phyloP scores from a whole-genome alignment of 2,888 invertebrate genomes.

The Pterostichus niger region DNA sequence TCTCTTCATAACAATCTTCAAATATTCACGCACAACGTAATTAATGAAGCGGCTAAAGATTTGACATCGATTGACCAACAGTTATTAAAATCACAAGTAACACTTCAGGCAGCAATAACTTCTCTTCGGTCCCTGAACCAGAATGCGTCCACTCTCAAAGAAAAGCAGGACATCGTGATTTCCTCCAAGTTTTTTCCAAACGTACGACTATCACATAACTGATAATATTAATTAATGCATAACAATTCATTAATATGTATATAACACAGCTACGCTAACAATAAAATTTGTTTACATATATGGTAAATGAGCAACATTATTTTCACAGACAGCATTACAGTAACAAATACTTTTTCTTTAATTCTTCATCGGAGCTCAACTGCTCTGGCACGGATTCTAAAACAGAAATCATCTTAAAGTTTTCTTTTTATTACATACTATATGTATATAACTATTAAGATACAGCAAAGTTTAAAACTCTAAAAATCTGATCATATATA shows the following conservation, averaged over 20 bases:
- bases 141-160: slow-evolving; percentile 73
- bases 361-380: slow-evolving; percentile 46
- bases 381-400: slow-evolving; percentile 56
- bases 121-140: slow-evolving; percentile 73
- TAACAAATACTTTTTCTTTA: slow-evolving; percentile 61
- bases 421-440: too few species aligned
- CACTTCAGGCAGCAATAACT: slow-evolving; percentile 74
- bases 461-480: too few species aligned
- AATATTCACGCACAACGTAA: slow-evolving; percentile 70
- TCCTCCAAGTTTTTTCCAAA: slow-evolving; percentile 74
- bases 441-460: too few species aligned
- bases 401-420: slow-evolving; percentile 15
- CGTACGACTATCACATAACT: slow-evolving; percentile 68
- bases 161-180: slow-evolving; percentile 73
- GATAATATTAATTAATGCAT: slow-evolving; percentile 25
- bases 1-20: slow-evolving; percentile 72
- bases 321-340: slow-evolving; percentile 61
- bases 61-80: slow-evolving; percentile 74
- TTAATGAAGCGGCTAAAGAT: slow-evolving; percentile 73
- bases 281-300: slow-evolving; percentile 64
- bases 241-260: slow-evolving; percentile 49
- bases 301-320: slow-evolving; percentile 61
- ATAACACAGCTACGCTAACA: slow-evolving; percentile 58
- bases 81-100: slow-evolving; percentile 74
- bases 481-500: too few species aligned